Conservation (phyloP, 2,888 invertebrate genomes). For the Sinohyriopsis cumingii region DNA sequence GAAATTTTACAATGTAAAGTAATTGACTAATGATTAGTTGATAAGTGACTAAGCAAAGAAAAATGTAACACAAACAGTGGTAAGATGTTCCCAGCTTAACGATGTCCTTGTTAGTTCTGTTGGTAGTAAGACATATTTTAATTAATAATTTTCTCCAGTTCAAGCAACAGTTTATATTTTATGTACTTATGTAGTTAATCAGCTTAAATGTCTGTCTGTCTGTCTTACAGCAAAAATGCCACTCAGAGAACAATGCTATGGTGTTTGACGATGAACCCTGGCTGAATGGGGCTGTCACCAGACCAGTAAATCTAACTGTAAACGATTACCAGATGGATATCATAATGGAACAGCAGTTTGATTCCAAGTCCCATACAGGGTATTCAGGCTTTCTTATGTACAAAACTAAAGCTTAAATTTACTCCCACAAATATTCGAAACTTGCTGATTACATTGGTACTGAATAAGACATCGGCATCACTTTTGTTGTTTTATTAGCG, state of each 20-base stretch:
- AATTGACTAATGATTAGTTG: too few species aligned
- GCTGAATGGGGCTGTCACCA: slow-evolving; percentile 59
- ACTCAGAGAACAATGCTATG: slow-evolving; percentile 67
- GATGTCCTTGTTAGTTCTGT: too few species aligned
- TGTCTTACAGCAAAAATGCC: slow-evolving; percentile 67
- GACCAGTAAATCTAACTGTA: slow-evolving; percentile 65
- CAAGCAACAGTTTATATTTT: background rate
- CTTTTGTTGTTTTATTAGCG: too few species aligned
- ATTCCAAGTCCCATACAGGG: slow-evolving; percentile 46
- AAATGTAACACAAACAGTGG: too few species aligned
- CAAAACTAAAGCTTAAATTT: background rate
- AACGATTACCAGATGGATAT: slow-evolving; percentile 35
- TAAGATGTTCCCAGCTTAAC: too few species aligned
- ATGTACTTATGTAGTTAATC: background rate
- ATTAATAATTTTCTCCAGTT: too few species aligned
- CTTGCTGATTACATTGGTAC: too few species aligned
- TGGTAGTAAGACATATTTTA: too few species aligned
- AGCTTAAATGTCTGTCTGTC: background rate
- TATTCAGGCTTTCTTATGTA: slow-evolving; percentile 13
- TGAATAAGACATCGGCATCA: background rate
- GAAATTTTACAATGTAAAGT: too few species aligned
- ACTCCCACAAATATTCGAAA: too few species aligned
- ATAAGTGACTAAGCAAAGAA: too few species aligned
- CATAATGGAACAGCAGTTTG: slow-evolving; percentile 54
- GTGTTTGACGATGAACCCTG: slow-evolving; percentile 62